Evolutionary conservation across 1,140 invertebrate genomes (phyloP), one percentile per base, ranked within the genome.

Genomic region (Bombus sibiricus): DNA sequence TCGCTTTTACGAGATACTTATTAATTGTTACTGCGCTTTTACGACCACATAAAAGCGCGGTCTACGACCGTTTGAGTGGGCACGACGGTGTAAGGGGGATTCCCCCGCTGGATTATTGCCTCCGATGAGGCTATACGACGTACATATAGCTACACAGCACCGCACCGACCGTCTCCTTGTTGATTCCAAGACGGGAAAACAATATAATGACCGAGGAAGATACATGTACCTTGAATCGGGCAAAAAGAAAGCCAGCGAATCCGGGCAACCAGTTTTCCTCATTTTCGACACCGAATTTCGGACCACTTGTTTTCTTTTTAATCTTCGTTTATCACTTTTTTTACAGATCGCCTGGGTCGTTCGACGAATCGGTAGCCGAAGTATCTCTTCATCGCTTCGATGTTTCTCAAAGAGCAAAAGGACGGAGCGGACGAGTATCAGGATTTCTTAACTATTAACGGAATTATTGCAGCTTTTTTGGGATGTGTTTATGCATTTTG

Each of bases 1-100:
- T 95, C 92, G 92, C 94, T 94, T 95, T 95, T 95, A 95, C 94
- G 95, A 95, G 94, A 95, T 95, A 95, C 94, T 95, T 95, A 95
- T 95, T 95, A 95, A 95, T 95, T 95, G 94, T 95, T 95, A 95
- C 93, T 93, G 86, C 92, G 89, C 92, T 95, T 95, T 95, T 95
- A 95, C 94, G 94, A 95, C 86, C 89, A 57, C 94, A 94, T 95
- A 95, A 95, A 95, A 95, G 93, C 94, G 90, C 94, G 92, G 90
- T 88, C 90, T 93, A 94, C 94, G 94, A 94, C 89, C 93, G 88
- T 93, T 93, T 93, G 93, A 94, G 92, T 93, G 92, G 91, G 87
- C 86, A 92, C 81, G 73, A 82, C 81, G 88, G 80, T 74, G 86
- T 81, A 85, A 85, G 86, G 90, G 92, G 91, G 91, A 91, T 88